Conservation (phyloP, 2,888 invertebrate species). For the Pherbina coryleti region DNA sequence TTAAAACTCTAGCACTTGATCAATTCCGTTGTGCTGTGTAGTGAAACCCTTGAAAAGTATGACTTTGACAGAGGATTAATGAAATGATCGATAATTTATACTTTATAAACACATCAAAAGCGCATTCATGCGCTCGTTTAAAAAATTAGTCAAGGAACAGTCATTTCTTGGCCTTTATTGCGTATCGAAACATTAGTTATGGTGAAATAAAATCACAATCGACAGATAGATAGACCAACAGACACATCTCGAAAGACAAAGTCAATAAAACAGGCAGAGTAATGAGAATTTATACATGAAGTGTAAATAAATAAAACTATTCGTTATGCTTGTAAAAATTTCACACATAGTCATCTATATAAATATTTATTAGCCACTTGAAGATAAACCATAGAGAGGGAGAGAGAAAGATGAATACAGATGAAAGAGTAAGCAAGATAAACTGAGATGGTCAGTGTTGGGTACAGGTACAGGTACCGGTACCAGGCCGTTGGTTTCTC, state of each 20-base stretch:
- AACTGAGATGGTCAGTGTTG: neutral
- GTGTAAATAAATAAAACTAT: constrained; percentile 7
- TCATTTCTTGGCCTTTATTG: too few species aligned
- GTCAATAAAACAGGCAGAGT: neutral
- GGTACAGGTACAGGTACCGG: too few species aligned
- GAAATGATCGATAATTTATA: too few species aligned
- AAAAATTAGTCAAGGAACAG: too few species aligned
- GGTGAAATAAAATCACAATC: neutral
- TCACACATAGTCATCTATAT: neutral
- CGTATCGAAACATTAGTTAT: too few species aligned
- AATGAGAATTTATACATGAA: neutral
- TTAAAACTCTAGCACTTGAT: too few species aligned
- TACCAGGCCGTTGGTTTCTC: constrained; percentile 4
- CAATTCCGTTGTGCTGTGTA: too few species aligned
- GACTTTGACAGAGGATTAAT: too few species aligned
- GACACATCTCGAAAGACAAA: neutral
- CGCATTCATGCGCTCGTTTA: too few species aligned
- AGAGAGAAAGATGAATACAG: neutral
- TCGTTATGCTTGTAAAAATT: neutral
- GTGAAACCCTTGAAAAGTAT: too few species aligned
- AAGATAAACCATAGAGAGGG: neutral
- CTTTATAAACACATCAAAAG: too few species aligned
- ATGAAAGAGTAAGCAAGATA: neutral
- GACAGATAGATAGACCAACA: neutral
- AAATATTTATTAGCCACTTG: constrained; percentile 5